phyloP scores from a whole-genome alignment of 2,797 vertebrate species.

The Semaprochilodus insignis region DNA sequence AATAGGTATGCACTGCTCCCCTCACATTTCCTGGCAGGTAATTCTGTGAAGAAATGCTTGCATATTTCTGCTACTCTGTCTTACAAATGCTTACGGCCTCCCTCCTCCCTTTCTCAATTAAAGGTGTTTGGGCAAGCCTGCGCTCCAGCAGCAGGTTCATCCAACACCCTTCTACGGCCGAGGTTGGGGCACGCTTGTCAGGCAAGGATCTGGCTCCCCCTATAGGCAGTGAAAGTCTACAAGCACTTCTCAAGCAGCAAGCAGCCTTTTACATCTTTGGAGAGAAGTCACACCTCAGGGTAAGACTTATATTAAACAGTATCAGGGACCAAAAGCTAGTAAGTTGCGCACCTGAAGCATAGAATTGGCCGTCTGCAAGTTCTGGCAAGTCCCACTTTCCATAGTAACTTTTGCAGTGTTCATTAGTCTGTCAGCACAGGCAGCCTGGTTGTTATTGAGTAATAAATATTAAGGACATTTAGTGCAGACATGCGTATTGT shows the following conservation, averaged over 20 bases:
- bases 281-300: constrained; percentile 97
- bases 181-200: constrained; percentile 88
- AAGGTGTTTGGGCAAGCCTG: constrained; percentile 97
- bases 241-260: constrained; percentile 91
- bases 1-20: not conserved
- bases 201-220: constrained; percentile 87
- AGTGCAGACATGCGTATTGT: too few species aligned
- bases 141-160: constrained; percentile 92
- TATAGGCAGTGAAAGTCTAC: constrained; percentile 84
- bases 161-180: constrained; percentile 78
- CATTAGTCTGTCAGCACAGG: not conserved
- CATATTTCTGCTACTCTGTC: not conserved
- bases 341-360: too few species aligned
- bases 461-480: too few species aligned
- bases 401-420: not conserved
- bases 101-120: constrained; percentile 20
- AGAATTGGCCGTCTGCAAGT: too few species aligned
- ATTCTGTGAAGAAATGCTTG: not conserved
- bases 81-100: not conserved
- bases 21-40: not conserved
- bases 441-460: not conserved
- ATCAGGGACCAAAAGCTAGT: not conserved
- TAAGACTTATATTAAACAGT: constrained; percentile 66
- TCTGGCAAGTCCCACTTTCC: not conserved
- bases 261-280: constrained; percentile 95